Base-by-base conservation (phyloP, 2,797 vertebrate genomes). In the Brachymystax lenok region DNA sequence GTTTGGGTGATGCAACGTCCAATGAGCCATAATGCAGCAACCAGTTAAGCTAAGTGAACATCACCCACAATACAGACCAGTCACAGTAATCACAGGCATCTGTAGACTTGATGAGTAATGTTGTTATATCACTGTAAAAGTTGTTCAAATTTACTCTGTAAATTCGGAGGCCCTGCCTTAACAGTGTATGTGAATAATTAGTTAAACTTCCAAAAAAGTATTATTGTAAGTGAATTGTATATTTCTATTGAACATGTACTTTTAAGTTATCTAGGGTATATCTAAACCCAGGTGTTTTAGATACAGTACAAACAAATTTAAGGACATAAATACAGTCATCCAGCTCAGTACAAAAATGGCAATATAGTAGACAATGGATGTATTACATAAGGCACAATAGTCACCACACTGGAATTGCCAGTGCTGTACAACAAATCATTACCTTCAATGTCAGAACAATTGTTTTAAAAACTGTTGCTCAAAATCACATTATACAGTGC, bases 1-100 rank as follows among this genome's bases (percentile, higher is more conserved):
- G 8, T n/a, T n/a, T 35, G 30, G 3, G 16, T 19, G 68, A 21
- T 69, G 68, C 68, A n/a, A 69, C 8, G 19, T 46, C 68, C 33
- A 69, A 33, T 59, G 28, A 69, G 24, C 19, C 28, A 69, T 69
- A 75, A 54, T 69, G 74, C 66, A 75, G 50, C 66, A n/a, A 56
- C 64, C 28, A 30, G 50, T 33, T 6, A 24, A 52, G 74, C 24
- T 35, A 75, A 75, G 30, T 19, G 74, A 51, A 69, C 69, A 27
- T 33, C 67, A 30, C 50, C 7, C n/a, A 46, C 40, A 68, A 75
- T 52, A 46, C 73, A 75, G 16, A 6, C n/a, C 73, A 75, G 50
- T 46, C 74, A 66, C 67, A 75, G 30, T 68, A 50, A 68, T 52
- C 61, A 54, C 61, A 75, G 67, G 40, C 40, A 3, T 46, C 10